Conservation (phyloP, 1,140 invertebrate species). For the Leptopilina clavipes region DNA sequence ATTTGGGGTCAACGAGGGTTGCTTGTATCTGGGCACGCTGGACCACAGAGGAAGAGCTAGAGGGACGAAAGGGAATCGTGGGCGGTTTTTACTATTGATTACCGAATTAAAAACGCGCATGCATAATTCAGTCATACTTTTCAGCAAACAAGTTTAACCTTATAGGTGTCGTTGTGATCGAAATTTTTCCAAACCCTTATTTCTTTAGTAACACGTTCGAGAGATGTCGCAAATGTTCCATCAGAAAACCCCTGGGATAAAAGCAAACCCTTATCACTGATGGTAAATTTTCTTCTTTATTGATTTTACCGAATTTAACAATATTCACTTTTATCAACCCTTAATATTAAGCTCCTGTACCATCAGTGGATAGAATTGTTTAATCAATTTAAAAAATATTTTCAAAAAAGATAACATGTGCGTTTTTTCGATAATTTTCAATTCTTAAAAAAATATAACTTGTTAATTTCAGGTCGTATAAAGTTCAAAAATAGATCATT, state of each 20-base stretch:
- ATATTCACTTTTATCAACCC: not conserved
- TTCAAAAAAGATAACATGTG: too few species aligned
- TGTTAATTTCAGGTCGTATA: too few species aligned
- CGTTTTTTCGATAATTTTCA: too few species aligned
- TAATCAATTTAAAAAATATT: too few species aligned
- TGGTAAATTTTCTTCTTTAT: slow-evolving; percentile 39
- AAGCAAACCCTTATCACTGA: slow-evolving; percentile 33
- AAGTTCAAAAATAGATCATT: too few species aligned
- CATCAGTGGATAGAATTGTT: not conserved
- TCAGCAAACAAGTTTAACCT: slow-evolving; percentile 25
- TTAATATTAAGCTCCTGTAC: not conserved
- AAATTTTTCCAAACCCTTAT: not conserved
- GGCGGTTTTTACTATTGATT: slow-evolving; percentile 71
- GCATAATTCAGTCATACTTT: slow-evolving; percentile 63
- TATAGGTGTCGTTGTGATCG: slow-evolving; percentile 48
- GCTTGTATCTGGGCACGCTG: slow-evolving; percentile 52
- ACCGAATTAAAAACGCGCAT: slow-evolving; percentile 72
- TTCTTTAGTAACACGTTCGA: not conserved
- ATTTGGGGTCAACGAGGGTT: slow-evolving; percentile 53
- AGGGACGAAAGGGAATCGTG: slow-evolving; percentile 51
- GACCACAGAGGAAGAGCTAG: slow-evolving; percentile 41
- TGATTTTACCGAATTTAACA: not conserved
- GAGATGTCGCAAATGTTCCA: slow-evolving; percentile 42
- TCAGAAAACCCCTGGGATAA: slow-evolving; percentile 10
- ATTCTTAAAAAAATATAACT: too few species aligned